Conservation (phyloP, 1,140 invertebrate genomes). For the Papilio polyxenes region DNA sequence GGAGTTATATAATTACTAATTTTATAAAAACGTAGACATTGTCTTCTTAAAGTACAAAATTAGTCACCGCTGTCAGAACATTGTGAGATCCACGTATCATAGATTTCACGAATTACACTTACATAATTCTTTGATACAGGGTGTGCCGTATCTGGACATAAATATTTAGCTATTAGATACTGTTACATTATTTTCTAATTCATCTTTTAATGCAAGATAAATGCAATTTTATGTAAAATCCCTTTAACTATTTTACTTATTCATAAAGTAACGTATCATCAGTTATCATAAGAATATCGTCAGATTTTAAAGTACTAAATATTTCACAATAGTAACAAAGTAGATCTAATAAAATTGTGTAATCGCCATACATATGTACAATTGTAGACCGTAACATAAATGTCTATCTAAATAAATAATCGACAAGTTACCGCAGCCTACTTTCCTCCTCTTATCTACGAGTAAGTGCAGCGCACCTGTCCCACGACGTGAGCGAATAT, state of each 20-base stretch:
- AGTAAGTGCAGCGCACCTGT: slow-evolving; percentile 47
- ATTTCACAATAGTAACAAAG: slow-evolving; percentile 25
- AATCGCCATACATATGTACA: slow-evolving; percentile 35
- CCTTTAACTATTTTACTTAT: neutral
- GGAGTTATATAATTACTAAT: neutral
- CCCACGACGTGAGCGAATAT: slow-evolving; percentile 45
- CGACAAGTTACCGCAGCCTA: slow-evolving; percentile 50
- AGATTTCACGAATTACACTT: slow-evolving; percentile 56
- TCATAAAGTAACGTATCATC: neutral
- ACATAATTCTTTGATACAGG: slow-evolving; percentile 47
- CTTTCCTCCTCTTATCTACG: slow-evolving; percentile 50
- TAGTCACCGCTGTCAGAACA: neutral
- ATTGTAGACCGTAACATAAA: slow-evolving; percentile 41
- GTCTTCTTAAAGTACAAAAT: slow-evolving; percentile 12
- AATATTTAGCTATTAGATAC: neutral
- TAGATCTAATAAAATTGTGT: slow-evolving; percentile 19
- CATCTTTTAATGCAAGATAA: neutral
- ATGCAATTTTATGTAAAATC: neutral
- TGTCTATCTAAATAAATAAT: slow-evolving; percentile 58
- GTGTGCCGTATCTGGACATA: neutral
- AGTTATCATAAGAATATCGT: too few relatives aligned
- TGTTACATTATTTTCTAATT: neutral
- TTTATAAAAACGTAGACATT: slow-evolving; percentile 1
- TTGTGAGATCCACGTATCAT: slow-evolving; percentile 42
- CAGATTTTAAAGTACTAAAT: neutral